phyloP scores from a whole-genome alignment of 1,140 invertebrate species.

The Hypothenemus hampei region DNA sequence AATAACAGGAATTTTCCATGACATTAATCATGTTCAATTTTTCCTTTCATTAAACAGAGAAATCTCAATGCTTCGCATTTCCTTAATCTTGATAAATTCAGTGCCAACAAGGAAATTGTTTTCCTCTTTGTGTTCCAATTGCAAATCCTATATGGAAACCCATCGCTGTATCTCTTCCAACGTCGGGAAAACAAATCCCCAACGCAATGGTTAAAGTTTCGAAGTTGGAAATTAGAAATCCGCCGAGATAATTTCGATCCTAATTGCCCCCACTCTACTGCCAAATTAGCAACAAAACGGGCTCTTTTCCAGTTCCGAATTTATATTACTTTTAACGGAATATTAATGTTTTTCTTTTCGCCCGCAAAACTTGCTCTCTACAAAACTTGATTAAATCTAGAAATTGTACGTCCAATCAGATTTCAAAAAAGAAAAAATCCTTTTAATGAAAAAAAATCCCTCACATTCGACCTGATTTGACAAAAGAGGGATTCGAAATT shows the following conservation, averaged over 20 bases:
- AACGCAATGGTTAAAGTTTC: conserved; percentile 15
- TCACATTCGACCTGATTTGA: neutral
- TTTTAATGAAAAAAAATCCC: neutral
- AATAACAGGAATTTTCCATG: too few species aligned
- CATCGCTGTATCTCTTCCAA: conserved; percentile 7
- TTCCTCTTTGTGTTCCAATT: neutral
- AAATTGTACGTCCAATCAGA: too few species aligned
- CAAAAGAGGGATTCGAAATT: conserved; percentile 1
- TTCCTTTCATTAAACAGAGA: too few species aligned
- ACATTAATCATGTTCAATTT: too few species aligned
- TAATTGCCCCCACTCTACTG: conserved; percentile 12
- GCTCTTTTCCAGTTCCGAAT: neutral
- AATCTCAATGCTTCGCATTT: too few species aligned
- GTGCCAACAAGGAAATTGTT: conserved; percentile 1
- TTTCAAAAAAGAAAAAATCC: neutral
- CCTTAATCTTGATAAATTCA: too few species aligned
- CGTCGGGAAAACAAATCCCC: conserved; percentile 10
- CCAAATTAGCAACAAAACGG: conserved; percentile 8
- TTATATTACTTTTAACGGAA: neutral
- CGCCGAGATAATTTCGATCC: conserved; percentile 14
- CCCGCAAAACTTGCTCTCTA: neutral
- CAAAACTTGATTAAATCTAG: neutral
- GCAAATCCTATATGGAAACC: neutral
- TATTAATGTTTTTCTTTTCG: neutral
- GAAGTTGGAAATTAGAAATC: conserved; percentile 19